Evolutionary conservation across 2,797 vertebrate species (phyloP), one percentile per base, ranked within the genome.

Genomic region (Meda fulgida): DNA sequence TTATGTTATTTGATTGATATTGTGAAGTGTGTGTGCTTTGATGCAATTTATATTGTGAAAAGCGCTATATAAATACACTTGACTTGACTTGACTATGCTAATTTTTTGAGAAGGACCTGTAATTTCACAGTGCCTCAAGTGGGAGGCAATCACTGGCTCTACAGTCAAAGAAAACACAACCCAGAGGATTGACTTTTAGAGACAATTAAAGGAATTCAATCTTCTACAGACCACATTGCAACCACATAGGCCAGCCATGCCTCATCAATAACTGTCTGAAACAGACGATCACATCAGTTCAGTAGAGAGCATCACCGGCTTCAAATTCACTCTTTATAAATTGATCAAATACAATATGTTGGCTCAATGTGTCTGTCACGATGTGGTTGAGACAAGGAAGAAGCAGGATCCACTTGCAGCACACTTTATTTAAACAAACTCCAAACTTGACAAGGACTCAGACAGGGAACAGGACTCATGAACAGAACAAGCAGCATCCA

Each of bases 141-240:
- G 36, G n/a, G n/a, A 71, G n/a, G 23, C 67, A 70, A 71, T 81
- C 80, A 43, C 34, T 14, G 23, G 18, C 51, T 55, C 21, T 43
- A 81, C 16, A 67, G 79, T 51, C 53, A 51, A 55, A 38, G 29
- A 67, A 67, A 67, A 51, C 63, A 67, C 11, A 10, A 51, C 60
- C 26, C 29, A 67, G 21, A 36, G 29, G 21, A 80, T 51, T 80
- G 31, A n/a, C 63, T 67, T 48, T 51, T 18, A 66, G 18, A 79
- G 63, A 69, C 78, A 69, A 80, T 80, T 67, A 67, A 80, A 67
- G 78, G 48, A 67, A 80, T 51, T 3, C 7, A 80, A 80, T 80
- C 63, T 80, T 48, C 78, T 67, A 48, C 78, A 67, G 11, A 67
- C 40, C 26, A 23, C 40, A 66, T 1, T 48, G 19, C 16, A 21